Evolutionary conservation across 2,888 invertebrate species (phyloP).

Genomic region (Tridacna gigas): DNA sequence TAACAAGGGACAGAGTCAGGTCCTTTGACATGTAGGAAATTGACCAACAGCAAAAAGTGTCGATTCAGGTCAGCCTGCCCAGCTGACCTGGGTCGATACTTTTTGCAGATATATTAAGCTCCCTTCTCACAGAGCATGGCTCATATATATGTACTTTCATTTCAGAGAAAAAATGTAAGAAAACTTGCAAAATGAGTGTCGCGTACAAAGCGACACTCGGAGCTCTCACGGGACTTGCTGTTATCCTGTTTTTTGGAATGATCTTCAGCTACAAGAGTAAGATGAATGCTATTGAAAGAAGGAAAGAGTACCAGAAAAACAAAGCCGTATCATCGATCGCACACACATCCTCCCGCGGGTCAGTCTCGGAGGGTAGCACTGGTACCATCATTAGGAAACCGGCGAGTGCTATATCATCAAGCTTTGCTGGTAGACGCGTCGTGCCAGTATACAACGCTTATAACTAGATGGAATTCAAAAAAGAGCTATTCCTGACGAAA

Average conservation of each 20-base stretch:
- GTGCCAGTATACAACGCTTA: background rate
- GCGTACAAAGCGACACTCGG: conserved; percentile 3
- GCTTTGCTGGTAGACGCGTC: background rate
- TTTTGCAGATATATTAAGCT: background rate
- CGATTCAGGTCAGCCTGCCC: background rate
- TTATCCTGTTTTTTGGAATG: conserved; percentile 1
- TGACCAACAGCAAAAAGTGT: background rate
- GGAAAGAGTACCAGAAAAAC: background rate
- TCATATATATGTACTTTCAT: background rate
- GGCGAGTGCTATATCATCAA: background rate
- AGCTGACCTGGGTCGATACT: background rate
- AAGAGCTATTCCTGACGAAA: too few relatives aligned
- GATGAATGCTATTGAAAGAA: background rate
- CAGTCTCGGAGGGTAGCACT: background rate
- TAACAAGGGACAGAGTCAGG: too few relatives aligned
- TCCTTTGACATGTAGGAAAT: background rate
- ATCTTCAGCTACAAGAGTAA: conserved; percentile 12
- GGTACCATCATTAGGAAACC: background rate
- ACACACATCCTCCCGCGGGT: background rate
- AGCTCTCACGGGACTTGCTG: background rate
- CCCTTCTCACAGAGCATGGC: background rate
- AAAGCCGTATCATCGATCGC: background rate
- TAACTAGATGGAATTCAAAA: background rate
- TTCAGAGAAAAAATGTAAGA: background rate
- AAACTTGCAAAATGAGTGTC: background rate